Evolutionary conservation across 2,888 invertebrate species (phyloP), one percentile per base, ranked within the genome.

Genomic region (Frankliniella intonsa): DNA sequence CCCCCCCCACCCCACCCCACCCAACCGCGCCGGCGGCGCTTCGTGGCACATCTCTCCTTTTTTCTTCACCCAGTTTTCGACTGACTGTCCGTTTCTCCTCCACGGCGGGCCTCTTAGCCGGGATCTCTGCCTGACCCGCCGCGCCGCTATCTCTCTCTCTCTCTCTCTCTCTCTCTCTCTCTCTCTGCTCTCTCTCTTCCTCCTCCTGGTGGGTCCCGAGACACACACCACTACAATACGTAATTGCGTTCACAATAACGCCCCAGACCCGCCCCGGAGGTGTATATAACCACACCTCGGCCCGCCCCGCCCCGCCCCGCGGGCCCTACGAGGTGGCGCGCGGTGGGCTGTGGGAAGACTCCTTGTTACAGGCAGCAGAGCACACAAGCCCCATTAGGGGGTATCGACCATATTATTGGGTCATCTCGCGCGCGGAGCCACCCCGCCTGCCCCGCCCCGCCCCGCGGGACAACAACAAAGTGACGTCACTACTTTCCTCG

Each of bases 61-160:
- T 25, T 25, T 25, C 69, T 12, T 76, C 69, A 76, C 69, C 69
- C 69, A 76, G 69, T 76, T 76, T 76, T n/a, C 12, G 62, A 62
- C 62, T 25, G 10, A 22, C 22, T 76, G 22, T 76, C 12, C 69
- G 9, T 76, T 76, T 25, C 69, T 76, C 69, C 38, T 38, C 38
- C 3, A 38, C 38, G 38, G 38, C 38, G 38, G 5, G 38, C 38
- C 38, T 38, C 38, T 3, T 38, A 38, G 38, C 38, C 38, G 38
- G 38, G 3, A 3, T 5, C 38, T 38, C 38, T 38, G 38, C 38
- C 38, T 38, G 38, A 3, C 38, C 38, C 38, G 38, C 38, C 38
- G 38, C 38, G 5, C 38, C 38, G 2, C 38, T 38, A 2, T 38
- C 38, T 38, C 38, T 38, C 38, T 38, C 55, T 55, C 55, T 55